These are phyloP conservation scores for Crossocerus cetratus DNA, from an alignment of 2,888 invertebrate species.

Conservation along the genomic window DNA sequence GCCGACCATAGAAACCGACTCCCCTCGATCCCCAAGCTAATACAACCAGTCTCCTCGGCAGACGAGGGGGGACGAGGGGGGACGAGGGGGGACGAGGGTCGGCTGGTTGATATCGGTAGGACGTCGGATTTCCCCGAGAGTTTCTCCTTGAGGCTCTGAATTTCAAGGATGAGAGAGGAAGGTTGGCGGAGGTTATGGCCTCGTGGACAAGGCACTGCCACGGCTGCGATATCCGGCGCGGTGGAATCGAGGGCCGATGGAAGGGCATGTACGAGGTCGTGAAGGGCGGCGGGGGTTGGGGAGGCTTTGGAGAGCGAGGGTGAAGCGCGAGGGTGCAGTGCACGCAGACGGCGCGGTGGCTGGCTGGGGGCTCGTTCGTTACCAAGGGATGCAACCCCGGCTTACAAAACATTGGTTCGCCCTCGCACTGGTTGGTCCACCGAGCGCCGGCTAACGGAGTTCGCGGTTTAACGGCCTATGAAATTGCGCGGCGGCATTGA, in stretches of 20 bases:
- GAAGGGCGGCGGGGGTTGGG: constrained; percentile 34
- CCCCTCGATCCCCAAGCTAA: too few species aligned
- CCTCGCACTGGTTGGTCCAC: constrained; percentile 18
- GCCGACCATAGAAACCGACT: too few species aligned
- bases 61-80: too few species aligned
- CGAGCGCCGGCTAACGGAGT: constrained; percentile 14
- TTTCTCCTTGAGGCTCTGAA: constrained; percentile 55
- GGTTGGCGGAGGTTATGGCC: constrained; percentile 53
- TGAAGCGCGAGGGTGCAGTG: constrained; percentile 29
- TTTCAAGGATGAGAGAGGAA: constrained; percentile 49
- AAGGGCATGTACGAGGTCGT: constrained; percentile 30
- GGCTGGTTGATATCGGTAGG: constrained; percentile 4
- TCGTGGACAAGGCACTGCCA: constrained; percentile 16
- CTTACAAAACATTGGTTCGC: constrained; percentile 30
- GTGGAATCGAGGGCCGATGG: constrained; percentile 29
- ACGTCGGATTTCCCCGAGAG: constrained; percentile 34
- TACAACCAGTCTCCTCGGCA: too few species aligned
- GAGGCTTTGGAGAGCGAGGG: constrained; percentile 32
- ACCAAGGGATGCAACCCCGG: constrained; percentile 40
- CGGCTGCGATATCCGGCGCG: not conserved
- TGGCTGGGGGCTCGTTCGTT: constrained; percentile 40
- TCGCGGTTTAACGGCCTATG: not conserved
- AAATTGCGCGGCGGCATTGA: not conserved
- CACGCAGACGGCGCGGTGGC: constrained; percentile 25
- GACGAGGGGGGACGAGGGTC: too few species aligned